Conservation (phyloP, 2,113 vertebrate species). For the Bufo gargarizans region DNA sequence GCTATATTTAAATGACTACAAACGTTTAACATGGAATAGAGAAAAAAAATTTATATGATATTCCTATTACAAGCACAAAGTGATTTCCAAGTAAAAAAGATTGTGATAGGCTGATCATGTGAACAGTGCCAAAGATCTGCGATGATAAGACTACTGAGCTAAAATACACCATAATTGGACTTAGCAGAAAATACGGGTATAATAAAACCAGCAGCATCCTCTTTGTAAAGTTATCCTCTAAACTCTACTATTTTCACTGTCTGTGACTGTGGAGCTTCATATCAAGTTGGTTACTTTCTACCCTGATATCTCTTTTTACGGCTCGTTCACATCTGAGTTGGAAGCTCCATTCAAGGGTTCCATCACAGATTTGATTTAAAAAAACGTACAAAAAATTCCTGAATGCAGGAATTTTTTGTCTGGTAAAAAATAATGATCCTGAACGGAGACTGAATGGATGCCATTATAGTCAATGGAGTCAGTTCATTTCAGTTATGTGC, state of each 20-base stretch:
- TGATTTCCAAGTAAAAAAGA: background rate
- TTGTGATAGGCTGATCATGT: too few species aligned
- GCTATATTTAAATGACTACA: background rate
- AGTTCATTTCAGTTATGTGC: too few species aligned
- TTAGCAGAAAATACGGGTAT: background rate
- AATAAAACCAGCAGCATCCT: background rate
- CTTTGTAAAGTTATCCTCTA: background rate
- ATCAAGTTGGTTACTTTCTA: background rate
- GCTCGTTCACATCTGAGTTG: too few species aligned
- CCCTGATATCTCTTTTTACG: too few species aligned
- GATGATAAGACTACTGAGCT: background rate
- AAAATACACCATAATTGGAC: background rate
- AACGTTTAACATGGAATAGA: background rate
- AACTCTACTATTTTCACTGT: background rate
- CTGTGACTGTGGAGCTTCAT: background rate
- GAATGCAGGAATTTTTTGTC: too few species aligned
- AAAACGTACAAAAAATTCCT: too few species aligned
- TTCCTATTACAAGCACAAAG: background rate
- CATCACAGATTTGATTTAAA: too few species aligned
- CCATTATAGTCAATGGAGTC: too few species aligned
- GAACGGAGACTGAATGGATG: too few species aligned
- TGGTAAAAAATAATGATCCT: too few species aligned
- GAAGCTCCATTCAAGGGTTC: too few species aligned
- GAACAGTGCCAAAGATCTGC: too few species aligned
- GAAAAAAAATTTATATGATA: background rate